Base-by-base conservation (phyloP, 64 coral and sea anemone genomes). In the Stylophora pistillata region DNA sequence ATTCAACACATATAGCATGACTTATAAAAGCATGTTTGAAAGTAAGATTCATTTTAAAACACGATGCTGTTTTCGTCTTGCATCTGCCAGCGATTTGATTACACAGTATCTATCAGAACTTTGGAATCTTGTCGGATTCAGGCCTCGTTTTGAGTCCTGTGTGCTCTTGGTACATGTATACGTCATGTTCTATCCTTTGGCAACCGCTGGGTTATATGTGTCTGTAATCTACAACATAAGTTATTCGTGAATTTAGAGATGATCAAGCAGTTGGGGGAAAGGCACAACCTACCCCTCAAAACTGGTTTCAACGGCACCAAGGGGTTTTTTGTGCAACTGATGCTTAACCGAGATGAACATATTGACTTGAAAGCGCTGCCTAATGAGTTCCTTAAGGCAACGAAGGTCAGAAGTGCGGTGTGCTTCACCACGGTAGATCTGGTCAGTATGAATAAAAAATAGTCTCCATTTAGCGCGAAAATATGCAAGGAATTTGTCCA, bases 351-450 rank as follows among this genome's bases (percentile, higher is more conserved):
- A 15, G 92, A 94, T 76, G 77, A 88, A 59, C 77, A 78, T 55
- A 59, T 79, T 10, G 78, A 79, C 63, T 73, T 88, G 17, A 87
- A 73, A 74, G 52, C 86, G 0, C 93, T 98, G 27, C 96, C 96
- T 16, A 73, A 86, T 70, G 72, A 95, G 32, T 95, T 98, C 29
- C 74, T 98, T 30, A 98, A 98, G 55, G 87, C 89, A 58, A 76
- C 90, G 9, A 98, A 94, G 55, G 81, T 88, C 4, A 92, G 89
- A 63, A 92, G 88, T 61, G 76, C 74, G 10, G 55, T 98, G 28
- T 88, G 78, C 15, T 98, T 98, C 25, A 94, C 96, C 1, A 95
- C 96, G 31, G 70, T 64, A 28, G 96, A 98, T 89, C 71, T 98
- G 89, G 96, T 98, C 81, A 81, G 95, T 95, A 15, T 32, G 9